Conservation (phyloP, 2,888 invertebrate genomes). For the Cephus runcator region DNA sequence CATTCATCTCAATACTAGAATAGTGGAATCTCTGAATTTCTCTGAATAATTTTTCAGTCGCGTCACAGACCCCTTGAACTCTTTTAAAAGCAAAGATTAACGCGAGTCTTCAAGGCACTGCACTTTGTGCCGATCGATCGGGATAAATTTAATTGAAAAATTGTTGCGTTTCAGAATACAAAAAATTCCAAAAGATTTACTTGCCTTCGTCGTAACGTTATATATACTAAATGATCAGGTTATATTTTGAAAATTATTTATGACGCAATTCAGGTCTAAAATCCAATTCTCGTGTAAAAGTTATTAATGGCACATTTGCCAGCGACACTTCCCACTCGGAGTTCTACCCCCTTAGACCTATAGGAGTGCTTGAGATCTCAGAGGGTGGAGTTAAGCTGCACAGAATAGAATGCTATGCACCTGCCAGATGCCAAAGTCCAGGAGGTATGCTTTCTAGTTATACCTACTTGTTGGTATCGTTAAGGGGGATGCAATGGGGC, state of each 20-base stretch:
- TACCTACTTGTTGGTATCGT: background rate
- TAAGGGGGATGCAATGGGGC: background rate
- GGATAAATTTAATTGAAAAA: background rate
- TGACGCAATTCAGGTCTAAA: background rate
- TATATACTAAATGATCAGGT: background rate
- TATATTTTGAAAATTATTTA: background rate
- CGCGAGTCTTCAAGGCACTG: background rate
- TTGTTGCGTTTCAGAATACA: background rate
- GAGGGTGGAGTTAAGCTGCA: background rate
- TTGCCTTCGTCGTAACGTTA: background rate
- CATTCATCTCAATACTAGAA: background rate
- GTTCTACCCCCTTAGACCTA: background rate
- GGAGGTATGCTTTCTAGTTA: background rate
- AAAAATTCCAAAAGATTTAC: background rate
- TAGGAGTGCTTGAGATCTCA: background rate
- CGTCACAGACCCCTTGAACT: background rate
- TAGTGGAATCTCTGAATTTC: background rate
- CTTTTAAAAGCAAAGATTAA: background rate
- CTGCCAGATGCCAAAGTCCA: background rate
- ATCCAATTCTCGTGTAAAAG: background rate
- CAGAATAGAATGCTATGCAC: background rate
- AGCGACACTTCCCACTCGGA: background rate
- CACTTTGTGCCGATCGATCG: background rate
- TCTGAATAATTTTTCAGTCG: background rate
- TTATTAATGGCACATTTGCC: conserved; percentile 4